phyloP scores from a whole-genome alignment of 2,797 vertebrate species.

The Tapera naevia region DNA sequence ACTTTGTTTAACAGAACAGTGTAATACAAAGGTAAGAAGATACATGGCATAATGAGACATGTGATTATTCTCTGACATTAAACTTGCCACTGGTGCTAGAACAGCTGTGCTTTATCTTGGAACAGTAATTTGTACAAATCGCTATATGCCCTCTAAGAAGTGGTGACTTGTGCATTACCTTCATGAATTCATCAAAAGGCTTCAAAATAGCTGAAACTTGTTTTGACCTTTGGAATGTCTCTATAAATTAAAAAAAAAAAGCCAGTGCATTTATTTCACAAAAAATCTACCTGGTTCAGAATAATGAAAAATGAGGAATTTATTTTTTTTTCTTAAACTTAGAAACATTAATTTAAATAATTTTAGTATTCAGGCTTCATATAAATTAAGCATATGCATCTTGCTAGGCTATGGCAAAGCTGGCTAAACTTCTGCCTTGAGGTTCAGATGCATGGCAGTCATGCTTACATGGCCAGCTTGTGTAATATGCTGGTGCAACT shows the following conservation, averaged over 20 bases:
- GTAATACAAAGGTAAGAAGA: slow-evolving; percentile 59
- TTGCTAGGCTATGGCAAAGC: neutral
- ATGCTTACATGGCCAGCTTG: neutral
- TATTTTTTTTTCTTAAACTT: neutral
- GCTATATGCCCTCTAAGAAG: neutral
- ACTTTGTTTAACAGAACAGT: slow-evolving; percentile 46
- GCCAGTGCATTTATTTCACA: neutral
- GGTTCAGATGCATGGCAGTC: neutral
- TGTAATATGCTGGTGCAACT: neutral
- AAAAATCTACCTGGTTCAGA: neutral
- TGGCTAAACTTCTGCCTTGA: slow-evolving; percentile 15
- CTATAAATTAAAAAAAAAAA: neutral
- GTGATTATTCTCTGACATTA: slow-evolving; percentile 10
- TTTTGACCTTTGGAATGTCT: slow-evolving; percentile 10
- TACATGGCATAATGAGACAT: slow-evolving; percentile 16
- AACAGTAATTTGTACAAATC: slow-evolving; percentile 7
- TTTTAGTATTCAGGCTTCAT: neutral
- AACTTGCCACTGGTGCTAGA: neutral
- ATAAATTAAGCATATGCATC: neutral
- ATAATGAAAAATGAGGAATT: neutral
- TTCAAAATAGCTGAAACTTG: neutral
- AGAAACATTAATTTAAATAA: neutral
- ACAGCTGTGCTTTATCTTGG: neutral
- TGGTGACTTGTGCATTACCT: neutral
- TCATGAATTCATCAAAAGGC: neutral